Percentiles rank a stretch among this genome's conserved stretches.
Conservation (phyloP, 2,113 vertebrate genomes). For the Sander lucioperca region DNA sequence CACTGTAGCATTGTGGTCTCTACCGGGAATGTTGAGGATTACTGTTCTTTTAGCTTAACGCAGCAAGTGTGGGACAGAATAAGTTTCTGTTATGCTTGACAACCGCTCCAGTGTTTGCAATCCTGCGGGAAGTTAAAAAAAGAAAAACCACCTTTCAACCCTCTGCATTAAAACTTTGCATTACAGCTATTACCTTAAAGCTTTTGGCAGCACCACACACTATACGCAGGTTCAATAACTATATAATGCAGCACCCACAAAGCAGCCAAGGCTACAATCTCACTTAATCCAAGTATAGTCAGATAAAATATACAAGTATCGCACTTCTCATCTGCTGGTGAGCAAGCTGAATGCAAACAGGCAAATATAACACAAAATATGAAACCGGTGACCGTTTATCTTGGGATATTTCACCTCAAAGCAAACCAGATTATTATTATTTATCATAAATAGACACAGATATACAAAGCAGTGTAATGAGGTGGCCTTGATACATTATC, state of each 20-base stretch:
- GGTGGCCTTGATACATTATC: slow-evolving; percentile 6
- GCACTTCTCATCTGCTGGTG: slow-evolving; percentile 51
- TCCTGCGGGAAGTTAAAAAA: slow-evolving; percentile 45
- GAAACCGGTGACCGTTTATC: slow-evolving; percentile 41
- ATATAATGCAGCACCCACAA: slow-evolving; percentile 47
- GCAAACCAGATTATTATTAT: slow-evolving; percentile 5
- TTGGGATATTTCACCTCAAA: slow-evolving; percentile 64
- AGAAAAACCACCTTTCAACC: slow-evolving; percentile 16
- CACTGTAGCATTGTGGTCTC: slow-evolving; percentile 29
- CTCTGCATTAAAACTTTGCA: slow-evolving; percentile 43
- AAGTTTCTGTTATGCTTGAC: slow-evolving; percentile 22
- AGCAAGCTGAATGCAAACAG: slow-evolving; percentile 56
- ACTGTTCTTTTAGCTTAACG: slow-evolving; percentile 10
- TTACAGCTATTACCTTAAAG: slow-evolving; percentile 61
- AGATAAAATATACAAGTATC: slow-evolving; percentile 50
- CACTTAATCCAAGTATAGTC: slow-evolving; percentile 17
- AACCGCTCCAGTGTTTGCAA: slow-evolving; percentile 72
- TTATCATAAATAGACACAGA: slow-evolving; percentile 1
- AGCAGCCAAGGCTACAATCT: slow-evolving; percentile 49
- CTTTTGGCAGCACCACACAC: slow-evolving; percentile 72
- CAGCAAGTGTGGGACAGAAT: slow-evolving; percentile 23
- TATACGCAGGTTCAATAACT: slow-evolving; percentile 63
- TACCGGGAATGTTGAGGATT: slow-evolving; percentile 72
- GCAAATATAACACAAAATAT: slow-evolving; percentile 30
- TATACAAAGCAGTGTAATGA: slow-evolving; percentile 9